These are phyloP conservation scores for Crepidodera aurea DNA, from an alignment of 2,888 invertebrate species.

Conservation along the genomic window DNA sequence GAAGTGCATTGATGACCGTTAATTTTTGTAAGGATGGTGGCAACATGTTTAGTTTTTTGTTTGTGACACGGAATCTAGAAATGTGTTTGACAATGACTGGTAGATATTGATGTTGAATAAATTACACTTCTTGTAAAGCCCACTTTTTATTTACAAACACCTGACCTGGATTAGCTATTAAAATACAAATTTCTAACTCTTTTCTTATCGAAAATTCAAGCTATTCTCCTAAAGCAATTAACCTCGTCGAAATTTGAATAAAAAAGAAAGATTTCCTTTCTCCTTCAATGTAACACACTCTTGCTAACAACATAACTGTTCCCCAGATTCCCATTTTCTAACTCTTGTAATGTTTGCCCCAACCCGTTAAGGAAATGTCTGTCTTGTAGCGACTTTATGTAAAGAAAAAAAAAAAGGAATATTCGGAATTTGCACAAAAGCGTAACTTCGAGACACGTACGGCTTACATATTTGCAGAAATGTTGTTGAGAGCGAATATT, in stretches of 20 bases:
- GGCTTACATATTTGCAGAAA: not conserved
- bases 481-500: not conserved
- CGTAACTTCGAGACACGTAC: not conserved
- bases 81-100: too few species aligned
- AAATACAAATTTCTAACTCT: too few species aligned
- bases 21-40: too few species aligned
- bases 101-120: too few species aligned
- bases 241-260: not conserved
- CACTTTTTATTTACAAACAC: too few species aligned
- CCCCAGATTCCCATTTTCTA: slow-evolving; percentile 9
- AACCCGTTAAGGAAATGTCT: slow-evolving; percentile 18
- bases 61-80: too few species aligned
- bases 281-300: not conserved
- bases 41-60: too few species aligned
- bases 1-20: too few species aligned
- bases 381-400: slow-evolving; percentile 1
- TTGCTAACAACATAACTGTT: slow-evolving; percentile 13
- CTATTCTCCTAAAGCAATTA: not conserved
- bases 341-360: slow-evolving; percentile 8
- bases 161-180: too few species aligned
- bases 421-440: not conserved
- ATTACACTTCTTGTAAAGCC: too few species aligned
- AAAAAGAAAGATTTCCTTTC: not conserved
- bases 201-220: too few species aligned
- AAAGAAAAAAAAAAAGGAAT: not conserved